These are phyloP conservation scores for Monarcha castaneiventris DNA, from an alignment of 2,113 vertebrate species.

Conservation along the genomic window DNA sequence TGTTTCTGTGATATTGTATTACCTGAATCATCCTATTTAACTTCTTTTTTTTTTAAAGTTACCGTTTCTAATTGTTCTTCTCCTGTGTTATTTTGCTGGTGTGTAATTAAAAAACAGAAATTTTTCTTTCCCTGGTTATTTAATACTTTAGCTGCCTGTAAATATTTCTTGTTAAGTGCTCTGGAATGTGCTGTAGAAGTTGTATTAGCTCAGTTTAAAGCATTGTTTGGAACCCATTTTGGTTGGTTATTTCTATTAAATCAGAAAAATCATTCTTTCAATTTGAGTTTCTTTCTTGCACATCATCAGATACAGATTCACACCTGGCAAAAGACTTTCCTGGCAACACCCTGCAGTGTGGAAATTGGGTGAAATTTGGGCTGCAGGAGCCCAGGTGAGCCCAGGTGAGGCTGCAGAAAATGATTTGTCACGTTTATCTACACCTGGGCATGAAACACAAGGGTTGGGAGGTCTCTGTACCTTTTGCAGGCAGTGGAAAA, in stretches of 20 bases:
- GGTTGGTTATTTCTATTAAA: conserved; percentile 84
- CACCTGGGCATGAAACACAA: too few relatives aligned
- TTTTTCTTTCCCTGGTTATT: conserved; percentile 76
- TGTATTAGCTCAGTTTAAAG: conserved; percentile 76
- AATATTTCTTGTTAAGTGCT: conserved; percentile 81
- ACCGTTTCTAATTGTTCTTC: conserved; percentile 71
- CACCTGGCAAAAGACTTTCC: neutral
- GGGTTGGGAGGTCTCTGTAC: neutral
- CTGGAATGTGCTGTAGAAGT: conserved; percentile 80
- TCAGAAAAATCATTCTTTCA: conserved; percentile 72
- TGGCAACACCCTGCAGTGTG: neutral
- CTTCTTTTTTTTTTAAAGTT: conserved; percentile 63
- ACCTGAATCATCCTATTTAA: conserved; percentile 75
- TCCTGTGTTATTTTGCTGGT: conserved; percentile 77
- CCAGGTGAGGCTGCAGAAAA: neutral
- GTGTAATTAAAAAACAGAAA: conserved; percentile 70
- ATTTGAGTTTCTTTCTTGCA: conserved; percentile 53
- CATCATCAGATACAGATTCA: fast-evolving
- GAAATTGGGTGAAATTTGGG: neutral
- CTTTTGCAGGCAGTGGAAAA: neutral
- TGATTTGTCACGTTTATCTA: fast-evolving
- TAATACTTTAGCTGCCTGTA: conserved; percentile 79
- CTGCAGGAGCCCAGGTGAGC: neutral
- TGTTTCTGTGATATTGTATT: conserved; percentile 80
- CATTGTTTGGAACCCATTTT: conserved; percentile 77